Evolutionary conservation across 2,113 vertebrate species (phyloP).

Genomic region (Otis tarda): DNA sequence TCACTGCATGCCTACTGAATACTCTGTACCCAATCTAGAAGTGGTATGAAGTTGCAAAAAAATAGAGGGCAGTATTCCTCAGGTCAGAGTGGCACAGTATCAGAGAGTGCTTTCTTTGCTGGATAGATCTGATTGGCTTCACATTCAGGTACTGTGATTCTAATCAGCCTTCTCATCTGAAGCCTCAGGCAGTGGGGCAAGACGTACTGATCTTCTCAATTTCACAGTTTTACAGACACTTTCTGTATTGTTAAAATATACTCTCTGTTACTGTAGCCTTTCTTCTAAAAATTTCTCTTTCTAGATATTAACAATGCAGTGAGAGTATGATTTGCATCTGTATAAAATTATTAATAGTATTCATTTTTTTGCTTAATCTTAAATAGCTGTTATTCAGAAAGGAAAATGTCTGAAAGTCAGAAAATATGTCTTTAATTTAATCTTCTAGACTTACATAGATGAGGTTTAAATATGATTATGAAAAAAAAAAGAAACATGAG

Average conservation of each 20-base stretch:
- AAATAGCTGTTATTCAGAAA: not conserved
- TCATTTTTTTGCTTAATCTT: slow-evolving; percentile 26
- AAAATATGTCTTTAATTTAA: slow-evolving; percentile 16
- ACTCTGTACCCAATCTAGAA: not conserved
- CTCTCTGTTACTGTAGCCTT: not conserved
- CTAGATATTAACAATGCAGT: slow-evolving; percentile 21
- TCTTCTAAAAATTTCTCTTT: not conserved
- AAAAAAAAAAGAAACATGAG: not conserved
- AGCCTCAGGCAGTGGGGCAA: not conserved
- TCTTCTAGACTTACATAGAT: slow-evolving; percentile 23
- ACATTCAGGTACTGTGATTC: not conserved
- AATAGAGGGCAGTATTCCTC: not conserved
- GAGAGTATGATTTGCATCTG: not conserved
- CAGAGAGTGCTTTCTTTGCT: not conserved
- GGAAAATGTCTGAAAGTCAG: slow-evolving; percentile 31
- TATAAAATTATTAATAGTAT: slow-evolving; percentile 27
- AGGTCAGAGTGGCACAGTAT: not conserved
- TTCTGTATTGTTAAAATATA: not conserved
- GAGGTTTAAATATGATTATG: slow-evolving; percentile 29
- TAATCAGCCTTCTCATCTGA: not conserved
- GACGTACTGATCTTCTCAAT: not conserved
- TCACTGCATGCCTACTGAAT: not conserved
- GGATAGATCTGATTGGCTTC: not conserved
- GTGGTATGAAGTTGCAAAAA: not conserved
- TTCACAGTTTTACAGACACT: not conserved